Base-by-base conservation (phyloP, 2,113 vertebrate genomes). In the Cephalopterus ornatus region DNA sequence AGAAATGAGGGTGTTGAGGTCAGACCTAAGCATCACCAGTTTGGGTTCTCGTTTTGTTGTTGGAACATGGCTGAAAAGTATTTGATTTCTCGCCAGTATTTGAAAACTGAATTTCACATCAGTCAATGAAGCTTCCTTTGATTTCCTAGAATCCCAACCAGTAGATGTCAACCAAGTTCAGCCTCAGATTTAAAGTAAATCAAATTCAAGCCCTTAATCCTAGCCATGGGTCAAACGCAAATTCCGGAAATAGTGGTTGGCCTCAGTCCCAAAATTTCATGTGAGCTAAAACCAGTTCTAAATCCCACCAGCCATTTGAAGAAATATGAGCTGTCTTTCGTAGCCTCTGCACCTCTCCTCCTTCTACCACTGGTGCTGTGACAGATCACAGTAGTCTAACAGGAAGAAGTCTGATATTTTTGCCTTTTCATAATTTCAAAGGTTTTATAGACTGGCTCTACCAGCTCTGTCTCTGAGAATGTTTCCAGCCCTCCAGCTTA, bases 1-100 rank as follows among this genome's bases (percentile, higher is more conserved):
- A 95, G 63, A 91, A 96, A 88, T 44, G 41, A 87, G 66, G 73
- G 85, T 66, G n/a, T 18, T 71, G 75, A 97, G 97, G 91, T 97
- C 33, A 84, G 94, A 91, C 73, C 68, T 86, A 93, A 96, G 93
- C 23, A 50, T 55, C 65, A 71, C 15, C 42, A 58, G 35, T 56
- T 37, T 52, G 52, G 53, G 68, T 71, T 94, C 39, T 78, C 14
- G 4, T 88, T 89, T 77, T 78, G 56, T 67, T 84, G 32, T 20
- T 65, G 44, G 28, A 81, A 89, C 41, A 56, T 5, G 9, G 56
- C 47, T 87, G 50, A 89, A 83, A 62, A 13, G 2, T 52, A 52
- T 68, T 93, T 83, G n/a, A 83, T 88, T 95, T 89, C 80, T 61
- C 50, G 68, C 26, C 61, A 74, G 44, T 68, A 65, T 78, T 59